Base-by-base conservation (phyloP, 2,888 invertebrate genomes). In the Neelides folsomi region DNA sequence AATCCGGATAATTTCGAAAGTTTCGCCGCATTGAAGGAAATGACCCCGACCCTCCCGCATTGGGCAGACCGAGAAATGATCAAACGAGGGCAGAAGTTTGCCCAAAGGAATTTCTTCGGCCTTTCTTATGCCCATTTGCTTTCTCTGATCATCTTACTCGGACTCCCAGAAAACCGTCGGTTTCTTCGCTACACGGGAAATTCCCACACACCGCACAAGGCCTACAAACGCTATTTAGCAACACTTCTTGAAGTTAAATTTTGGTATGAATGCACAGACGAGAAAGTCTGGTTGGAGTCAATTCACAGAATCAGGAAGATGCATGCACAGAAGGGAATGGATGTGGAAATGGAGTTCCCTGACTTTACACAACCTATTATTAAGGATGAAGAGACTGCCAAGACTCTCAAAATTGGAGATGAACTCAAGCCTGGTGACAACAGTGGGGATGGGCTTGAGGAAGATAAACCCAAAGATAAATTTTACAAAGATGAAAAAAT, bases 181-280 rank as follows among this genome's bases (percentile, higher is more conserved):
- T 71, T 74, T 0, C 59, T 77, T 8, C 71, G 76, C 5, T 67
- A 70, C 19, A 77, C 76, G 1, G 67, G 67, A 1, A 69, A 71
- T 37, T 75, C 76, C 0, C 68, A 71, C 49, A 74, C 73, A 1
- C 72, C 75, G 1, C 67, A 65, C 45, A 70, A 71, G n/a, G 69
- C 75, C 1, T 71, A 74, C 59, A 61, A 58, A 12, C 62, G 74
- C 39, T 78, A 77, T 59, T 50, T 76, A 9, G 68, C 71, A 9
- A 77, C 78, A 1, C 64, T 68, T 1, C 51, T 64, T 0, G 71
- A 75, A 47, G 65, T 76, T 0, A 66, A 68, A 12, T 68, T 69
- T 9, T 78, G 77, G 78, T 75, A 72, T 61, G 69, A 67, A 34
- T 70, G 71, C 6, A 72, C 77, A 64, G 68, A 75, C 1, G 77